Base-by-base conservation (phyloP, 2,888 invertebrate species). In the Atrina japonica region DNA sequence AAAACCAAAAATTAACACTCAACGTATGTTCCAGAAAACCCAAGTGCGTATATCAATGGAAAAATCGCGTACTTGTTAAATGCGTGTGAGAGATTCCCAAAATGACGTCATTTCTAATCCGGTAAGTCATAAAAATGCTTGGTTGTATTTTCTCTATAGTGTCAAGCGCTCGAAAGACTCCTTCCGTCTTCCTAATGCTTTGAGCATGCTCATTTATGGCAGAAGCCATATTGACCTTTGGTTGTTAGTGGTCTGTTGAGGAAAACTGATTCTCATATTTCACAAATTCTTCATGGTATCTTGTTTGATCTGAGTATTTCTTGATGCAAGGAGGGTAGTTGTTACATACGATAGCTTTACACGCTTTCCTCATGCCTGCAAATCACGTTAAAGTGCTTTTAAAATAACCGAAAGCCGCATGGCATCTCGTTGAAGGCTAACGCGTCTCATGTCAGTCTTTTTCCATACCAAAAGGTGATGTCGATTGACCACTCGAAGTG, bases 211-310 rank as follows among this genome's bases (percentile, higher is more conserved):
- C 71, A 72, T 64, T 64, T 43, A 55, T 63, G 67, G 66, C 63
- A 63, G 71, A 64, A 72, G 71, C 66, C 71, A 72, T 72, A 60
- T 72, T 72, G 71, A 72, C 71, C 71, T 72, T 72, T 72, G 71
- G 67, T 72, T 72, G 67, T 66, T 58, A 66, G 66, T 72, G 58
- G 71, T 67, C 64, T 49, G 47, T 43, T 35, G 47, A 49, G 30
- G 43, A 61, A 61, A 61, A 56, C 23, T 29, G 56, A 35, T 35
- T 56, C 40, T 40, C 18, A 56, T 56, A 18, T 56, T 40, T 56
- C 35, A 40, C 35, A 40, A 56, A 40, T 40, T 56, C 14, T 40
- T 18, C 16, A 21, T 21, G 40, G 56, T 35, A 35, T 35, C 35
- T 35, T 35, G 35, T 35, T 35, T 35, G 35, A 35, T 35, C 35